Base-by-base conservation (phyloP, 2,797 vertebrate genomes). In the Synaphobranchus kaupii region DNA sequence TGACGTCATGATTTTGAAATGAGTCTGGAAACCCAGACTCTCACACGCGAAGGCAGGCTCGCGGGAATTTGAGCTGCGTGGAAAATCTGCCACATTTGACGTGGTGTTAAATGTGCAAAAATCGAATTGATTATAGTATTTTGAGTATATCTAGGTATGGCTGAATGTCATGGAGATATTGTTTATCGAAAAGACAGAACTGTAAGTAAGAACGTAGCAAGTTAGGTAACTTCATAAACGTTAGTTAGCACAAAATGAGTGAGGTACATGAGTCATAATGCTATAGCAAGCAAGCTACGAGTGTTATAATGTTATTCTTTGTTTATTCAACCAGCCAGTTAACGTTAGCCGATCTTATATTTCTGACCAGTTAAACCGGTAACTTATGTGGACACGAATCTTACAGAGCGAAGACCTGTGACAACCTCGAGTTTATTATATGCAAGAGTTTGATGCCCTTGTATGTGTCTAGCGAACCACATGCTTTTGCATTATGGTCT, bases 141-240 rank as follows among this genome's bases (percentile, higher is more conserved):
- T 66, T 25, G 52, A 83, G 28, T 56, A n/a, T 84, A 7, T 34
- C 47, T 68, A 47, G 80, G 39, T 31, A 71, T 88, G 82, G 71
- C 76, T 3, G 78, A 88, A 83, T 84, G 68, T 22, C 44, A 66
- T 54, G 84, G 83, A 71, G 86, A 84, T 52, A 86, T 90, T 10
- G 86, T 90, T 66, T 90, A 84, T 44, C 86, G 84, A 71, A 84
- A 60, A 31, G 84, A 60, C 47, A 76, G 44, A 5, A 31, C 82
- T 56, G 89, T 90, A 87, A 86, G 89, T 73, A 28, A 12, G 5
- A 68, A 28, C 22, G 22, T 76, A 17, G 31, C 31, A 12, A 34
- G 63, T 68, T n/a, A 28, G 25, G 25, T 39, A 39, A 4, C 10
- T 17, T 68, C 25, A 68, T n/a, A 25, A 28, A 60, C 7, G 13